phyloP scores from a whole-genome alignment of 2,797 vertebrate genomes.

The Hypotaenidia philippensis region DNA sequence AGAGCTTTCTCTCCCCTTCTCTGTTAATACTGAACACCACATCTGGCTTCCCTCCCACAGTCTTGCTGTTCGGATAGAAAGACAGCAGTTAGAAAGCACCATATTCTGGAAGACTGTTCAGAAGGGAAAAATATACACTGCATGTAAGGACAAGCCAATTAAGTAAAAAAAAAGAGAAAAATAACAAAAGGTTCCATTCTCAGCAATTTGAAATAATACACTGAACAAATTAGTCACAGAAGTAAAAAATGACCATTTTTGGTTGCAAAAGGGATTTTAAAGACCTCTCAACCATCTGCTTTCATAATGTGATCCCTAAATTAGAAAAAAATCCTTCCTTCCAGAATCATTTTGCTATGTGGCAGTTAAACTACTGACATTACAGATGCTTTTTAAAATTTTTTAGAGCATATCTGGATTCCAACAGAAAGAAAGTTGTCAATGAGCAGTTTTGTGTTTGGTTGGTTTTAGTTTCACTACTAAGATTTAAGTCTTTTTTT shows the following conservation, averaged over 20 bases:
- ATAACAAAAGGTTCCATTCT: neutral
- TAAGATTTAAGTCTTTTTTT: neutral
- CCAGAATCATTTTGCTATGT: neutral
- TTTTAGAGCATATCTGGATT: neutral
- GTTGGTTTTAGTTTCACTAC: neutral
- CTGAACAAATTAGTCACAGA: neutral
- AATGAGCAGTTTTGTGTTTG: neutral
- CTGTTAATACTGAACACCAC: neutral
- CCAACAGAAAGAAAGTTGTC: neutral
- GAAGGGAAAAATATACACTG: neutral
- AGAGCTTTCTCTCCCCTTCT: neutral
- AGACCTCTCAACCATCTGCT: neutral
- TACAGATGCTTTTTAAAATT: neutral
- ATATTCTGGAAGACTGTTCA: neutral
- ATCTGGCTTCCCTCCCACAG: neutral
- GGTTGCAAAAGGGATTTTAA: neutral
- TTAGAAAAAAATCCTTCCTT: neutral
- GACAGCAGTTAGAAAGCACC: neutral
- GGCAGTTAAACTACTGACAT: neutral
- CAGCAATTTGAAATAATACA: neutral
- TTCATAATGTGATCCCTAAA: neutral
- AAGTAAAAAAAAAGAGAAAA: neutral
- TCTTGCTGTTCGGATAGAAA: fast-evolving
- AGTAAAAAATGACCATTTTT: neutral
- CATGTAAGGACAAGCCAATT: neutral